These are phyloP conservation scores for Pempheris klunzingeri DNA, from an alignment of 2,797 vertebrate species.

Conservation along the genomic window DNA sequence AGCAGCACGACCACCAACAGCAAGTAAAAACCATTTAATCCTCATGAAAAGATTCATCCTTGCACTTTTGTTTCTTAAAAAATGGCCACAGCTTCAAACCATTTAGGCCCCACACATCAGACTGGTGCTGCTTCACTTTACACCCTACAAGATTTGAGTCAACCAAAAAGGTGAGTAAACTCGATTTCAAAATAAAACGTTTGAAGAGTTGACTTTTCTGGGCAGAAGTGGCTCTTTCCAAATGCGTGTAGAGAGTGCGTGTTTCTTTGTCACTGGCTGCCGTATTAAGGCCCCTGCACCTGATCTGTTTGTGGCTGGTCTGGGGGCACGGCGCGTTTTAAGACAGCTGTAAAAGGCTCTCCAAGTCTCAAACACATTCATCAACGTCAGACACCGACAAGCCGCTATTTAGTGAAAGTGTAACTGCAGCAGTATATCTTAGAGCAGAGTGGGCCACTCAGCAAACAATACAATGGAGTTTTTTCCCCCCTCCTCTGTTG, in stretches of 20 bases:
- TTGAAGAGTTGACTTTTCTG: conserved; percentile 16
- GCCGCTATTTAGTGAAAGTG: conserved; percentile 83
- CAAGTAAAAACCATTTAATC: neutral
- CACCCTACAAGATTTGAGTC: neutral
- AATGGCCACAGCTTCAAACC: neutral
- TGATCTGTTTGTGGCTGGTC: conserved; percentile 72
- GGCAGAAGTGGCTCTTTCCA: conserved; percentile 14
- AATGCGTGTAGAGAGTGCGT: conserved; percentile 30
- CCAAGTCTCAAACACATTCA: conserved; percentile 84
- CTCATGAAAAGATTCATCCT: neutral
- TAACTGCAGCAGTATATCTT: conserved; percentile 81
- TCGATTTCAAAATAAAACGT: conserved; percentile 28
- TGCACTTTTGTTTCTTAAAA: neutral
- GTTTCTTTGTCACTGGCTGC: conserved; percentile 59
- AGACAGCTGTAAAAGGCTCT: conserved; percentile 88
- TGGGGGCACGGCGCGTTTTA: conserved; percentile 75
- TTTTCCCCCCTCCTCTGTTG: conserved; percentile 37
- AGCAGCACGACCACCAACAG: neutral
- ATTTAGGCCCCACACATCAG: neutral
- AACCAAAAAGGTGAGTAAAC: neutral
- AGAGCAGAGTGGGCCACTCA: conserved; percentile 75
- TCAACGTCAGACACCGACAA: conserved; percentile 86
- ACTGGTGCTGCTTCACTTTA: neutral
- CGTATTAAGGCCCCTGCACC: conserved; percentile 70
- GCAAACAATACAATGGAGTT: conserved; percentile 71